Evolutionary conservation across 64 coral and sea anemone genomes (phyloP), one percentile per base, ranked within the genome.

Genomic region (Porites australiensis): DNA sequence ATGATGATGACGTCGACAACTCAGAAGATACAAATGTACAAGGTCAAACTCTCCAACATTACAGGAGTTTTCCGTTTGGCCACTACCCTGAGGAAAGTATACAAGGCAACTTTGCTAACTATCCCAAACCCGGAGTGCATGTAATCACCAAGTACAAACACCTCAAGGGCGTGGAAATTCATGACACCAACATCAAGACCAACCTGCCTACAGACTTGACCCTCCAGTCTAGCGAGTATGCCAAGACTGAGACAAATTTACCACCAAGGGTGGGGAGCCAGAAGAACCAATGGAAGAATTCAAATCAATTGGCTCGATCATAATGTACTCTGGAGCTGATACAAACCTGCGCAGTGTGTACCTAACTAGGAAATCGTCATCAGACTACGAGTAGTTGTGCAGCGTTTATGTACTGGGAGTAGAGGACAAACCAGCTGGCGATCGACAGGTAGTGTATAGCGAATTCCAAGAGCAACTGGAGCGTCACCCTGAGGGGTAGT

Each of bases 141-240:
- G 1, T 37, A 37, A 37, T 37, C 27, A 72, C 19, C 9, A 37
- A 67, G 16, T 44, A 84, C 70, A 6, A 75, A 21, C 55, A 92
- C 22, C 82, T 70, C 22, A 63, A 86, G 22, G 90, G 73, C 21
- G 82, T 92, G 52, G 86, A 13, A 58, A 92, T 92, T 80, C 81
- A 77, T 61, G 82, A 92, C 45, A 58, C 66, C 2, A 70, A 92
- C 21, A 76, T 21, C 21, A 92, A 92, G 20, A 71, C 7, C 1
- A 71, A 85, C 47, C 72, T 92, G n/a, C 80, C 90, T 47, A 52
- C 77, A 37, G 27, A 37, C 64, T 57, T 92, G 18, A 86, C 86
- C 58, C 71, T 92, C 16, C 57, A 59, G 19, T 81, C 80, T 7
- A 78, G 81, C 49, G 80, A 50, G 80, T 37, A 37, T 37, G 1